A percentile compares a stretch with the other conserved stretches of the same genome.
Evolutionary conservation across 64 coral and sea anemone species (phyloP).

Genomic region (Dendrophyllia cribrosa): DNA sequence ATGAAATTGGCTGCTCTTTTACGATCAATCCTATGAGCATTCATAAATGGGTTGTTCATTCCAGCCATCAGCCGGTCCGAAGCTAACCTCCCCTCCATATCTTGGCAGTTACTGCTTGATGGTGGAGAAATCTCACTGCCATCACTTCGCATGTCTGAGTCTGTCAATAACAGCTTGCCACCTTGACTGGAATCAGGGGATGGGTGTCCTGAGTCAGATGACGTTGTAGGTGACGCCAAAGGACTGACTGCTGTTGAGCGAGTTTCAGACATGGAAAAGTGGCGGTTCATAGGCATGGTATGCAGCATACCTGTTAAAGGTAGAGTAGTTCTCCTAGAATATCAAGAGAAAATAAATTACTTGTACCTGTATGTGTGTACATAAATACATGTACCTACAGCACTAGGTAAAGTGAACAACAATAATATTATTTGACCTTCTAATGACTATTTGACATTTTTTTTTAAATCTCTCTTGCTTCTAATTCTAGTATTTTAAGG

Average conservation of each 20-base stretch:
- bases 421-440: too few species aligned
- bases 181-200: conserved; percentile 87
- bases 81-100: conserved; percentile 54
- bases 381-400: too few species aligned
- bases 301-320: conserved; percentile 31
- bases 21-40: conserved; percentile 28
- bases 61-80: conserved; percentile 57
- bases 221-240: conserved; percentile 81
- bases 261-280: conserved; percentile 22
- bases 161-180: conserved; percentile 68
- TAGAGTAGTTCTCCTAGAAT: conserved; percentile 63
- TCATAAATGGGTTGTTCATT: conserved; percentile 42
- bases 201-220: conserved; percentile 88
- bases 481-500: too few species aligned
- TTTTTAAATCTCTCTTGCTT: too few species aligned
- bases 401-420: too few species aligned
- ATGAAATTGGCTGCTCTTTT: conserved; percentile 26
- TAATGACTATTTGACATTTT: too few species aligned
- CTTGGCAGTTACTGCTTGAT: conserved; percentile 62
- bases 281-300: conserved; percentile 30
- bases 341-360: not conserved
- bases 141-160: conserved; percentile 87
- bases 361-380: too few species aligned
- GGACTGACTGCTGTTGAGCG: conserved; percentile 70
- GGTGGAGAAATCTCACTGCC: conserved; percentile 79